These are phyloP conservation scores for Lutjanus argentimaculatus DNA, from an alignment of 2,797 vertebrate genomes.

Conservation along the genomic window DNA sequence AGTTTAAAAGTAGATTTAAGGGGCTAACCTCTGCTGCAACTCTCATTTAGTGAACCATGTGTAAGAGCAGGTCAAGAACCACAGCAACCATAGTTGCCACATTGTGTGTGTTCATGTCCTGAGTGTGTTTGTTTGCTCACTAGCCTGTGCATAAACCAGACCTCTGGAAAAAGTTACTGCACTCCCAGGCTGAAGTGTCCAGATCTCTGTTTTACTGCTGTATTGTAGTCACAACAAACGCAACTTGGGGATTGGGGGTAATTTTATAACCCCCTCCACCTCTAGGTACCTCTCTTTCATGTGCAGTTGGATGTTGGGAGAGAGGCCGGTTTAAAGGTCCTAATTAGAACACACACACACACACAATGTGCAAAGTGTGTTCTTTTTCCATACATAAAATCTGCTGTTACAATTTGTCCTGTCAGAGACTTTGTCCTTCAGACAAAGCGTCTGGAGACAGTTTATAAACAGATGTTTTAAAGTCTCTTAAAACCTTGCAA, in stretches of 20 bases:
- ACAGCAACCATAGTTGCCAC: neutral
- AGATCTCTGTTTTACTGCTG: constrained; percentile 53
- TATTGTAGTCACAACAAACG: constrained; percentile 68
- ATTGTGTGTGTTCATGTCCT: neutral
- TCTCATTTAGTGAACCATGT: neutral
- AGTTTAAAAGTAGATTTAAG: neutral
- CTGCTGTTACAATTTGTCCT: constrained; percentile 23
- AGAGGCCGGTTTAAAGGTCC: constrained; percentile 26
- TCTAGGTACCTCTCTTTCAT: constrained; percentile 24
- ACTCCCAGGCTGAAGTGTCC: constrained; percentile 20
- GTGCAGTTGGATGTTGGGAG: constrained; percentile 10
- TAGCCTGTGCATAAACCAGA: neutral
- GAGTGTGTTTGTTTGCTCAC: constrained; percentile 20
- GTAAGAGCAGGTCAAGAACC: constrained; percentile 1
- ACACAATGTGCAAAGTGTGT: neutral
- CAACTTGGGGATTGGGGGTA: constrained; percentile 17
- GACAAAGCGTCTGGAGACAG: constrained; percentile 44
- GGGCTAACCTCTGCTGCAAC: neutral
- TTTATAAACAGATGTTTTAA: constrained; percentile 67
- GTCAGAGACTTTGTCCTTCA: constrained; percentile 50
- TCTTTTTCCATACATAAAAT: constrained; percentile 49
- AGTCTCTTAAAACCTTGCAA: constrained; percentile 51
- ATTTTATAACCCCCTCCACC: constrained; percentile 26
- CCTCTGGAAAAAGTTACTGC: constrained; percentile 60
- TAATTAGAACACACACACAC: constrained; percentile 37